Conservation (phyloP, 2,888 invertebrate genomes). For the Eremobia ochroleuca region DNA sequence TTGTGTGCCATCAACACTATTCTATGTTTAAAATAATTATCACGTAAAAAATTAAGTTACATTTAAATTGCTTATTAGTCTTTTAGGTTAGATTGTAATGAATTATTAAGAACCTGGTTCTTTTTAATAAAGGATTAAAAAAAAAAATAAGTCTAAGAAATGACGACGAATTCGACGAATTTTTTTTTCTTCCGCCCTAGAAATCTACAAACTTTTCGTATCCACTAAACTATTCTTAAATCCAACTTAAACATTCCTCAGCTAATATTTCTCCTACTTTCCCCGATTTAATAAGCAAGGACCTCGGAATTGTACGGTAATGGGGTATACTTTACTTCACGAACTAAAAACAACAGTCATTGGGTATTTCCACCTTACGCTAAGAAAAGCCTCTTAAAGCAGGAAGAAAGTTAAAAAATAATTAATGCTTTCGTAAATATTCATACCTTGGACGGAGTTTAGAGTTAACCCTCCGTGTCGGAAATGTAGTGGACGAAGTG, state of each 20-base stretch:
- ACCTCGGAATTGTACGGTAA: constrained; percentile 59
- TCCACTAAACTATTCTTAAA: not conserved
- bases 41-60: too few species aligned
- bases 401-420: constrained; percentile 91
- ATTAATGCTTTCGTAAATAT: constrained; percentile 92
- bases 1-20: too few species aligned
- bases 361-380: constrained; percentile 80
- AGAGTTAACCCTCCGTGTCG: constrained; percentile 84
- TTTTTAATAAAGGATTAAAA: too few species aligned
- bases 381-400: constrained; percentile 88
- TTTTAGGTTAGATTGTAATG: too few species aligned
- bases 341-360: constrained; percentile 78
- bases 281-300: constrained; percentile 63
- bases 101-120: too few species aligned
- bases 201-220: not conserved
- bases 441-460: constrained; percentile 90
- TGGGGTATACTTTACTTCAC: constrained; percentile 65
- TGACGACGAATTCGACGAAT: not conserved
- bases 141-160: too few species aligned
- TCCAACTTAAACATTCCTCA: constrained; percentile 39
- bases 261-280: constrained; percentile 52
- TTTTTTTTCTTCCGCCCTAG: not conserved
- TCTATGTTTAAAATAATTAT: too few species aligned
- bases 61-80: too few species aligned
- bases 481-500: constrained; percentile 66